Conservation (phyloP, 2,888 invertebrate species). For the Athripsodes cinereus region DNA sequence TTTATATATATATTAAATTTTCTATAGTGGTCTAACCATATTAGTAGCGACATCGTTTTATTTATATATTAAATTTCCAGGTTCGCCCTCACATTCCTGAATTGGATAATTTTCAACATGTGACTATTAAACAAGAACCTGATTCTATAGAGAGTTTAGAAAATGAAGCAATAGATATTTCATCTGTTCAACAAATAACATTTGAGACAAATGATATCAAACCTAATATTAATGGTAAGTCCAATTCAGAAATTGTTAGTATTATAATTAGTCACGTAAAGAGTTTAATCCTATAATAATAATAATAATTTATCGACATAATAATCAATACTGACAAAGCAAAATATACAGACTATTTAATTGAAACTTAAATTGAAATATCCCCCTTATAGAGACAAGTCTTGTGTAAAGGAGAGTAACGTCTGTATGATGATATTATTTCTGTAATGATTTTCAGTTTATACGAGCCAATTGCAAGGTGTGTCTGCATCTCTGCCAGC, state of each 20-base stretch:
- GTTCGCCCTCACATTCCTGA: conserved; percentile 63
- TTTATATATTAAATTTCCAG: conserved; percentile 33
- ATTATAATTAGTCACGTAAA: neutral
- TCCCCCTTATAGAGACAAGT: too few relatives aligned
- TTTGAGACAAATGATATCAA: conserved; percentile 40
- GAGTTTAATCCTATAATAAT: neutral
- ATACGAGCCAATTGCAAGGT: conserved; percentile 42
- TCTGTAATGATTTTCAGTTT: conserved; percentile 23
- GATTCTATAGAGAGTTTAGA: conserved; percentile 46
- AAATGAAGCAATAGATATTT: conserved; percentile 43
- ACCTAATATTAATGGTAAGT: conserved; percentile 42
- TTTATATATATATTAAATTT: too few relatives aligned
- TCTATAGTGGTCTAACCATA: too few relatives aligned
- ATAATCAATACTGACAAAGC: too few relatives aligned
- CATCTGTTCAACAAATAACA: conserved; percentile 44
- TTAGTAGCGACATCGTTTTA: neutral
- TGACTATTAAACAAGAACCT: conserved; percentile 42
- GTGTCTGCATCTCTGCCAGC: conserved; percentile 47
- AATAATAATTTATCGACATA: too few relatives aligned
- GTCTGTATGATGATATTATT: too few relatives aligned
- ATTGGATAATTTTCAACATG: conserved; percentile 53
- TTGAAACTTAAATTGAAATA: too few relatives aligned
- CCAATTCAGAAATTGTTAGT: neutral
- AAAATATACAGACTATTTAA: too few relatives aligned
- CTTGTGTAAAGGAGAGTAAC: too few relatives aligned